Percentiles rank a stretch among this genome's conserved stretches.
Conservation (phyloP, 2,113 vertebrate species). For the Seriola dumerili region DNA sequence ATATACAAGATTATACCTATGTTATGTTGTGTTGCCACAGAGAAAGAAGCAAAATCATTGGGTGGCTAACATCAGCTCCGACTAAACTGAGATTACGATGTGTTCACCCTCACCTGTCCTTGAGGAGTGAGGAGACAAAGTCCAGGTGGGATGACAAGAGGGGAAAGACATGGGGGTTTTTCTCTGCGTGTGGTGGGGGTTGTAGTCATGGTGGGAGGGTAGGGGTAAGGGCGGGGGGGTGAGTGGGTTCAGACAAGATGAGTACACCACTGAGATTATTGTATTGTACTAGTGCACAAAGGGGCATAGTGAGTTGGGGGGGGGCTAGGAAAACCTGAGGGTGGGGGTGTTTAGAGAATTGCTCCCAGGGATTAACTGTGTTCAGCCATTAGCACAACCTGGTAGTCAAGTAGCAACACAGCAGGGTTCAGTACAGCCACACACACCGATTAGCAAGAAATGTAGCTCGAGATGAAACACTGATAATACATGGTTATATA, state of each 20-base stretch:
- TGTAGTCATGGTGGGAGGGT: background rate
- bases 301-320: slow-evolving; percentile 17
- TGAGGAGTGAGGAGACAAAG: background rate
- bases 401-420: slow-evolving; percentile 37
- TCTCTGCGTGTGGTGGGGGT: background rate
- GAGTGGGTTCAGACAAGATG: slow-evolving; percentile 48
- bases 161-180: background rate
- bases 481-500: too few relatives aligned
- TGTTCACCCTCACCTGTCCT: background rate
- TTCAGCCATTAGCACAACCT: slow-evolving; percentile 59
- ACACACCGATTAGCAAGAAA: slow-evolving; percentile 25
- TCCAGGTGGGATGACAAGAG: background rate
- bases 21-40: background rate
- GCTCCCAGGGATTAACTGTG: slow-evolving; percentile 65
- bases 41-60: background rate
- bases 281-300: slow-evolving; percentile 41
- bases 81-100: background rate
- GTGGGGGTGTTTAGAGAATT: slow-evolving; percentile 7
- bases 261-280: slow-evolving; percentile 52
- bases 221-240: background rate
- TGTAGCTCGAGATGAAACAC: background rate
- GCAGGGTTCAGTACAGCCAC: slow-evolving; percentile 30
- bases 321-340: background rate
- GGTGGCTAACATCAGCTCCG: background rate
- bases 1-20: background rate